Percentiles rank a stretch among this genome's conserved stretches.
Evolutionary conservation across 2,797 vertebrate genomes (phyloP).

Genomic region (Chelmon rostratus): DNA sequence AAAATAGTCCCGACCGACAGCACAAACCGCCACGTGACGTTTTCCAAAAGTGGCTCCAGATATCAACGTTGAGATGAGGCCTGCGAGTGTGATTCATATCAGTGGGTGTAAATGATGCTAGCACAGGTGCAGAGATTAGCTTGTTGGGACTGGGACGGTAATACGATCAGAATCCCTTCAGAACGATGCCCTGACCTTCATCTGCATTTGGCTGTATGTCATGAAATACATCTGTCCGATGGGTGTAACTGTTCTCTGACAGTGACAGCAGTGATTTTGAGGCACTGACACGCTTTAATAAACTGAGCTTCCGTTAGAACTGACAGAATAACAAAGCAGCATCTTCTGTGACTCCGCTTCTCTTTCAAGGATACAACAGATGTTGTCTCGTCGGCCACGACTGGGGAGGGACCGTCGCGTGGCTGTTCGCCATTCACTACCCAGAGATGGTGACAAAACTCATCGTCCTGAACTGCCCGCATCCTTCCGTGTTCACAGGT

Average conservation of each 20-base stretch:
- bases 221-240: constrained; percentile 46
- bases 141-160: constrained; percentile 21
- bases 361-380: constrained; percentile 93
- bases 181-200: constrained; percentile 62
- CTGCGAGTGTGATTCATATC: constrained; percentile 25
- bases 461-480: constrained; percentile 96
- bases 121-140: constrained; percentile 50
- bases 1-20: not conserved
- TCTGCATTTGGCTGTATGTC: constrained; percentile 56
- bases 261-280: constrained; percentile 35
- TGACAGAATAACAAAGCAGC: not conserved
- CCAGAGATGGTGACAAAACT: constrained; percentile 98
- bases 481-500: constrained; percentile 97
- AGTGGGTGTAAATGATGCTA: constrained; percentile 30
- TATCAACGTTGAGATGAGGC: constrained; percentile 4
- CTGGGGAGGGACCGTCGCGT: constrained; percentile 97
- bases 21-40: not conserved
- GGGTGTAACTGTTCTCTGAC: constrained; percentile 47
- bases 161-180: constrained; percentile 60
- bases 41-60: constrained; percentile 3
- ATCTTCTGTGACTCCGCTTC: constrained; percentile 21
- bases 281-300: constrained; percentile 23
- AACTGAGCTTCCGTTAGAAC: not conserved
- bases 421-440: constrained; percentile 96
- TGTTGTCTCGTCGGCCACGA: constrained; percentile 97